Percentiles rank a stretch among this genome's conserved stretches.
Evolutionary conservation across 2,113 vertebrate genomes (phyloP).

Genomic region (Pleuronectes platessa): DNA sequence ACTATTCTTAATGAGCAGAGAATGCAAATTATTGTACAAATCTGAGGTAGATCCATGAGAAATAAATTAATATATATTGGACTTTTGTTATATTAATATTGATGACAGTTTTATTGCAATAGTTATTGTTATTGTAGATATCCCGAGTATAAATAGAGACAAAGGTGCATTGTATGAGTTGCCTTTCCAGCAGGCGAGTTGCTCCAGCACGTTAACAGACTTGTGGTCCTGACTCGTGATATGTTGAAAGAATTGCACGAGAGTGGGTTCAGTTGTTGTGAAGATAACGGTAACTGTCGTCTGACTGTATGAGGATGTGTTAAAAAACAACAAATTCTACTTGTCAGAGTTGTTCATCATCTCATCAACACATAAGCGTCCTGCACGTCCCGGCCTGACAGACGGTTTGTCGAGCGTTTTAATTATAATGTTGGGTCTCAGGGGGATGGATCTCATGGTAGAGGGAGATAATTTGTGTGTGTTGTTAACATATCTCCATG

Average conservation of each 20-base stretch:
- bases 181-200: too few species aligned
- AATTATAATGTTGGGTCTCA: constrained; percentile 85
- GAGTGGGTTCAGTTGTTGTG: constrained; percentile 57
- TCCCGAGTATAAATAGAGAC: too few species aligned
- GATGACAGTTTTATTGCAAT: not conserved
- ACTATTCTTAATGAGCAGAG: not conserved
- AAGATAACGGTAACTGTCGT: constrained; percentile 69
- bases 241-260: not conserved
- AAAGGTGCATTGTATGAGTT: too few species aligned
- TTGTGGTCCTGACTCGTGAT: too few species aligned
- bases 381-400: constrained; percentile 81
- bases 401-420: constrained; percentile 88
- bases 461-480: constrained; percentile 58
- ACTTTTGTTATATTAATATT: too few species aligned
- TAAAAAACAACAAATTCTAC: constrained; percentile 45
- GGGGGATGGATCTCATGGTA: constrained; percentile 51
- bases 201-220: too few species aligned
- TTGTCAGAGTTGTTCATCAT: constrained; percentile 64
- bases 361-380: constrained; percentile 73
- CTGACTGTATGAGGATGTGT: constrained; percentile 40
- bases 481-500: constrained; percentile 25
- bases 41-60: too few species aligned
- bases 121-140: not conserved
- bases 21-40: too few species aligned
- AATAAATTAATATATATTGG: too few species aligned